Base-by-base conservation (phyloP, 2,113 vertebrate genomes). In the Phainopepla nitens region DNA sequence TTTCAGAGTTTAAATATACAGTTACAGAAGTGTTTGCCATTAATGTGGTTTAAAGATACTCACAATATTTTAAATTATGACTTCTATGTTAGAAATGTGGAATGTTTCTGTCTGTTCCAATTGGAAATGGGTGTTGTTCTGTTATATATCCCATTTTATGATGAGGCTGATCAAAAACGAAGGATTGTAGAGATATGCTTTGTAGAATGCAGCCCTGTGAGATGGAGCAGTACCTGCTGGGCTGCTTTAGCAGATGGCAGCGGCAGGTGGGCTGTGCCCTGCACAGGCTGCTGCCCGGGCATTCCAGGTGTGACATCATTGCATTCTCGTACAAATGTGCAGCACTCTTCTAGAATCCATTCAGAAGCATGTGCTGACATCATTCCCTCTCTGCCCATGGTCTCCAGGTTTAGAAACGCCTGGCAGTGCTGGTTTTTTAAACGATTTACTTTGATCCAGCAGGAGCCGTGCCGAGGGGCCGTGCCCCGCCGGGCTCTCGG, bases 181-280 rank as follows among this genome's bases (percentile, higher is more conserved):
- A 69, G 44, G 29, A 31, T 62, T 51, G 14, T 13, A 8, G 47
- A 29, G 58, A 3, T 4, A 0, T 2, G 35, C 33, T 87, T 19
- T 31, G 15, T 21, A 2, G 25, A 33, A 15, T 1, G 0, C 73
- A 50, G 42, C 2, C 4, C 64, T 6, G 1, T 13, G 50, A 2
- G 31, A 4, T 7, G 62, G 19, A 41, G 75, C 9, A 20, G 35
- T 5, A 15, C 20, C 50, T 31, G 27, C 60, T 0, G 3, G 15
- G 61, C 50, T 72, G 61, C 45, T 15, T 5, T 1, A 2, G 70
- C 87, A 50, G 62, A 13, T 35, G 89, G 81, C 61, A 42, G 70
- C 10, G 62, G 47, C 64, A 28, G 36, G 15, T 12, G 78, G 68
- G 41, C 76, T 8, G 9, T 8, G 36, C 7, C 16, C 17, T 5